phyloP scores from a whole-genome alignment of 2,888 invertebrate species.

The Eubasilissa splendida region DNA sequence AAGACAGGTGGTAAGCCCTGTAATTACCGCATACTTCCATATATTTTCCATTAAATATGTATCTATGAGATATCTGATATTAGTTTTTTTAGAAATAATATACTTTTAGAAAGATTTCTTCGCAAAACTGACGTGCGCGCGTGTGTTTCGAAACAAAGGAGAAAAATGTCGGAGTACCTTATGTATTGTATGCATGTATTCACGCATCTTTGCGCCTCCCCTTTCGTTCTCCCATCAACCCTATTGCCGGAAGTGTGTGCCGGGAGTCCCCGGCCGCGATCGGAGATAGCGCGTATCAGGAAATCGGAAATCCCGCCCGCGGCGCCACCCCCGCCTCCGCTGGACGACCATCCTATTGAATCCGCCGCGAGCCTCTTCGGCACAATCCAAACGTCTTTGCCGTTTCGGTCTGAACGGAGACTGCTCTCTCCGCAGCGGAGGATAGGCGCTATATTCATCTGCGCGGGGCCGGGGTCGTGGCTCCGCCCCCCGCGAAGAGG shows the following conservation, averaged over 20 bases:
- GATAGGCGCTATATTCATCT: constrained; percentile 2
- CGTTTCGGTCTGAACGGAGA: not conserved
- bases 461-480: not conserved
- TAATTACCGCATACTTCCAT: too few relatives aligned
- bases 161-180: too few relatives aligned
- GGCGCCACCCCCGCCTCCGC: constrained; percentile 5
- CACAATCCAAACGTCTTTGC: constrained; percentile 4
- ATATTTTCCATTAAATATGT: too few relatives aligned
- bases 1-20: too few relatives aligned
- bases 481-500: constrained; percentile 49
- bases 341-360: constrained; percentile 8
- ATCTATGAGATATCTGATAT: too few relatives aligned
- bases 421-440: not conserved
- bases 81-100: too few relatives aligned
- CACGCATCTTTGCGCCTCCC: not conserved
- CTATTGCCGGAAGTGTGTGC: not conserved
- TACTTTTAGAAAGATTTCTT: too few relatives aligned
- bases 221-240: not conserved
- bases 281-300: not conserved
- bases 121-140: too few relatives aligned
- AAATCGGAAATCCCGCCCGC: constrained; percentile 4
- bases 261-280: not conserved
- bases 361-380: not conserved
- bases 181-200: too few relatives aligned
- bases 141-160: too few relatives aligned